These are phyloP conservation scores for Chloropsis cyanopogon DNA, from an alignment of 2,113 vertebrate genomes.

Conservation along the genomic window DNA sequence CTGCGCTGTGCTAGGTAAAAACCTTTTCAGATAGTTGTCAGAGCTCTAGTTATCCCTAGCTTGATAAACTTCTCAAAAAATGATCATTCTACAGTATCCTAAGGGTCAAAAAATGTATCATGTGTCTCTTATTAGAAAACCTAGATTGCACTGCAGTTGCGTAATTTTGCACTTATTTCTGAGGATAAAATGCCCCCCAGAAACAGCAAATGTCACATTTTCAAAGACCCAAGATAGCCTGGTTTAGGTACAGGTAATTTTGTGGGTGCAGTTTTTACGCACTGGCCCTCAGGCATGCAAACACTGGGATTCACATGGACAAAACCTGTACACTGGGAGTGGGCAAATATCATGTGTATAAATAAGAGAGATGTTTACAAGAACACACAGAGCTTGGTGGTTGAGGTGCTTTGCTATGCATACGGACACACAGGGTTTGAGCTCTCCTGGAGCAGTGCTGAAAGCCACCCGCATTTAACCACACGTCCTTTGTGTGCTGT, in stretches of 20 bases:
- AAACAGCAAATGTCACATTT: background rate
- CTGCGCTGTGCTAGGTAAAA: background rate
- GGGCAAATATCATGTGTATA: background rate
- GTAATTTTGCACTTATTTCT: background rate
- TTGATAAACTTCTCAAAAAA: background rate
- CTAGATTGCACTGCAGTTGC: background rate
- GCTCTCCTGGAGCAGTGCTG: background rate
- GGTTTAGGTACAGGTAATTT: background rate
- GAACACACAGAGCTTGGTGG: background rate
- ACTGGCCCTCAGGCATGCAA: background rate
- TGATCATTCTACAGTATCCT: background rate
- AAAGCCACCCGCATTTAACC: background rate
- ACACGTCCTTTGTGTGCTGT: background rate
- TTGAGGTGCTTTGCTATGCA: background rate
- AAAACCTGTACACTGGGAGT: background rate
- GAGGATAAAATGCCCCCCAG: background rate
- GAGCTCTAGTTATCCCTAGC: background rate
- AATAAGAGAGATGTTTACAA: constrained; percentile 10
- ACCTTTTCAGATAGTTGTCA: constrained; percentile 27
- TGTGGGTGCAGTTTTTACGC: background rate
- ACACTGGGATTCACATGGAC: background rate
- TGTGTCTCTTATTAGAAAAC: background rate
- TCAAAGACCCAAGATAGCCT: background rate
- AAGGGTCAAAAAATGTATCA: background rate
- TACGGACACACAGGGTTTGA: background rate